Evolutionary conservation across 2,888 invertebrate genomes (phyloP).

Genomic region (Orgyia antiqua): DNA sequence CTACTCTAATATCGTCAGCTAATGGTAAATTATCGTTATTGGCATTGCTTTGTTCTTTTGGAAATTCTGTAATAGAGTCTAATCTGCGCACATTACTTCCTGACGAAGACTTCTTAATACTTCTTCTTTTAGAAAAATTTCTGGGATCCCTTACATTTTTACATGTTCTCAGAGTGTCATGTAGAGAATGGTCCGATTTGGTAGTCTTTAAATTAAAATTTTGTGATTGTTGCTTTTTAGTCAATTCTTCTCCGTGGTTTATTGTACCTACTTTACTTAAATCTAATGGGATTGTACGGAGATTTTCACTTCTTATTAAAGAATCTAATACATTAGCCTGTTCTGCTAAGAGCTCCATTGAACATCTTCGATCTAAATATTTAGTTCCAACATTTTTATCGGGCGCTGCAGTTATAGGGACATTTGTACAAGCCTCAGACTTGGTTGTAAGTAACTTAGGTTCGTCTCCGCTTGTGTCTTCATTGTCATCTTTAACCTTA

Average conservation of each 20-base stretch:
- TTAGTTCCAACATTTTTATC: constrained; percentile 26
- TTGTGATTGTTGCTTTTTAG: constrained; percentile 8
- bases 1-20: constrained; percentile 64
- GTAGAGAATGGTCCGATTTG: constrained; percentile 68
- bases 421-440: constrained; percentile 17
- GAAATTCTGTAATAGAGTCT: constrained; percentile 67
- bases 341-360: constrained; percentile 76
- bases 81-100: constrained; percentile 60
- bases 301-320: constrained; percentile 72
- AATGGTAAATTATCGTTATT: constrained; percentile 46
- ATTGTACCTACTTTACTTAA: constrained; percentile 61
- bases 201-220: constrained; percentile 52
- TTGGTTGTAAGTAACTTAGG: constrained; percentile 10
- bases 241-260: neutral
- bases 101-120: constrained; percentile 65
- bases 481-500: constrained; percentile 79
- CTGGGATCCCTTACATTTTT: constrained; percentile 34
- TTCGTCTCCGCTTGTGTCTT: constrained; percentile 29
- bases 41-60: constrained; percentile 38
- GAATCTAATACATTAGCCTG: constrained; percentile 75
- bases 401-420: constrained; percentile 14
- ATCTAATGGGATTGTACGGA: constrained; percentile 63
- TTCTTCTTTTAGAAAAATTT: constrained; percentile 41
- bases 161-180: constrained; percentile 47
- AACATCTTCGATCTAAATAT: constrained; percentile 70